Percentiles rank a stretch among this genome's conserved stretches.
Conservation (phyloP, 2,888 invertebrate species). For the Apoderus coryli region DNA sequence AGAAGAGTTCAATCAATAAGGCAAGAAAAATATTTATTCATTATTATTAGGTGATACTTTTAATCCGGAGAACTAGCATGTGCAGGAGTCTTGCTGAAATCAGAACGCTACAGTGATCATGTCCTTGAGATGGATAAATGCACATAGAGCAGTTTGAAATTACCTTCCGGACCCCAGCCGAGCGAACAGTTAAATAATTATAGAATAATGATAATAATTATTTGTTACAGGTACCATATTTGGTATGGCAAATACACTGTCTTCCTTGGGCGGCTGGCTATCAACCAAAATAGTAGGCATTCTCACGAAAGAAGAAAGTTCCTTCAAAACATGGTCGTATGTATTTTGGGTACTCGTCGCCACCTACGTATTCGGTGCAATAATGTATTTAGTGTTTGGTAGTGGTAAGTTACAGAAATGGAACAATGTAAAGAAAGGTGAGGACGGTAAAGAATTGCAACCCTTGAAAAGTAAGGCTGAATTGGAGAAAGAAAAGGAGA, state of each 20-base stretch:
- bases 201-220: too few species aligned
- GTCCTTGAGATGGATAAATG: too few species aligned
- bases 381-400: conserved; percentile 48
- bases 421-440: conserved; percentile 29
- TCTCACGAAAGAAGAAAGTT: conserved; percentile 57
- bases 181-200: too few species aligned
- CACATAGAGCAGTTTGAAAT: too few species aligned
- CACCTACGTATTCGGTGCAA: conserved; percentile 53
- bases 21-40: too few species aligned
- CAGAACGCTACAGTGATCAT: too few species aligned
- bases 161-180: too few species aligned
- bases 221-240: too few species aligned
- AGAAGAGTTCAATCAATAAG: too few species aligned
- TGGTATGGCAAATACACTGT: conserved; percentile 75
- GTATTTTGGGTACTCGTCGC: conserved; percentile 68
- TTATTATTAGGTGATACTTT: too few species aligned
- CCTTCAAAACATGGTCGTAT: conserved; percentile 62
- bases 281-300: conserved; percentile 70
- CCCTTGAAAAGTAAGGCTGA: conserved; percentile 24
- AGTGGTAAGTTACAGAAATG: conserved; percentile 49
- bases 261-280: conserved; percentile 68
- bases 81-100: too few species aligned
- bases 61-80: too few species aligned
- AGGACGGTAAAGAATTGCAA: conserved; percentile 27
- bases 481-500: conserved; percentile 22